Base-by-base conservation (phyloP, 2,888 invertebrate species). In the Cecidostiba fungosa region DNA sequence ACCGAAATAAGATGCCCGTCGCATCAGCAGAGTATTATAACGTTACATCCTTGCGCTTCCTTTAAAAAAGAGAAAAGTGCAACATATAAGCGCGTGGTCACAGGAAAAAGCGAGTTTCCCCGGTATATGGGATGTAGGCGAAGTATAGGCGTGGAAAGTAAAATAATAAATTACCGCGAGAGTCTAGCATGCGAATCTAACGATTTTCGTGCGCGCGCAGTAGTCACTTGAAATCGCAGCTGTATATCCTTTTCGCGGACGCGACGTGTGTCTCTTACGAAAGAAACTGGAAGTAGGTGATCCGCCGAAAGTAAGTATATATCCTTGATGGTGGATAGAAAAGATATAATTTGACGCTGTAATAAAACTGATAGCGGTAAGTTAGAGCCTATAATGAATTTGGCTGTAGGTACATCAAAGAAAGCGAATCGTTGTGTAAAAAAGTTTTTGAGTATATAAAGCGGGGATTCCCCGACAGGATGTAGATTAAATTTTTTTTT, bases 161-260 rank as follows among this genome's bases (percentile, higher is more conserved):
- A 82, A 82, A 77, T 81, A 86, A 84, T 69, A 77, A 84, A 83
- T 80, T 81, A 66, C 62, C 32, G 69, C 29, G 69, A 47, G 69
- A 36, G 29, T 29, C 36, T 29, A 29, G 23, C 86, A 85, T 86
- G 85, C 79, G 85, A 79, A 82, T 86, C 86, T 86, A 86, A 85
- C 82, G 79, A 86, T 85, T 86, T 84, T 81, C 29, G 32, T 50
- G 32, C 19, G 19, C 16, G 26, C 19, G 39, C 32, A 29, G 29
- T 14, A 54, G 26, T 39, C n/a, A 77, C 23, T 1, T 29, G 74
- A 54, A 69, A 54, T 69, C 43, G 50, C 29, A 32, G 23, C 3
- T 43, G 62, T 23, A 76, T 16, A 19, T 36, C 32, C 6, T 26
- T 36, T 70, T 16, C 10, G 72, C 26, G 47, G 29, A 32, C 47